Conservation (phyloP, 2,113 vertebrate species). For the Spermophilus dauricus region DNA sequence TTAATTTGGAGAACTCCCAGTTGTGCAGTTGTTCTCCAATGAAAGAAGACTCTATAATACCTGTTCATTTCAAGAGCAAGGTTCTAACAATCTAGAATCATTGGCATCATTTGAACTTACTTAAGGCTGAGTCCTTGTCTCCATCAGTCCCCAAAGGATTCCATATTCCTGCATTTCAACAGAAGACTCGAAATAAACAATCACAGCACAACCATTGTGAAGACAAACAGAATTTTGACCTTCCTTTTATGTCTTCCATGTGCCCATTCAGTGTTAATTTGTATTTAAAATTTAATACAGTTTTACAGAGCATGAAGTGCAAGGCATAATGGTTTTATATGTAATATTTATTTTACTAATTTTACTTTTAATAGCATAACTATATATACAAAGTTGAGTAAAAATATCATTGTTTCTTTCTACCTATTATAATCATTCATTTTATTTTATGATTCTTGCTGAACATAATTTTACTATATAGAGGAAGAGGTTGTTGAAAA, state of each 20-base stretch:
- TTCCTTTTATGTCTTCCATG: neutral
- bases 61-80: neutral
- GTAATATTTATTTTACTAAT: constrained; percentile 8
- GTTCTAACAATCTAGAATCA: neutral
- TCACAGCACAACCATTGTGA: neutral
- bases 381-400: neutral
- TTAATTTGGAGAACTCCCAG: neutral
- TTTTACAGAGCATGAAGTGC: neutral
- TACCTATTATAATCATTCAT: neutral
- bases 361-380: constrained; percentile 45
- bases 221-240: neutral
- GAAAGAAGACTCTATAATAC: neutral
- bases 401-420: neutral
- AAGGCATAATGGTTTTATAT: neutral
- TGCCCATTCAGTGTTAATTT: neutral
- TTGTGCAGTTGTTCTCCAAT: neutral
- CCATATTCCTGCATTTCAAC: neutral
- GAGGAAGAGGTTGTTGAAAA: neutral
- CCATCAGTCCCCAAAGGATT: neutral
- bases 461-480: neutral
- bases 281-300: neutral
- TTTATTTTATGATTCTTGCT: constrained; percentile 1
- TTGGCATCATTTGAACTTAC: neutral
- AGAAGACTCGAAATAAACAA: neutral
- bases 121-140: neutral